phyloP scores from a whole-genome alignment of 2,113 vertebrate species.

The Platichthys flesus region DNA sequence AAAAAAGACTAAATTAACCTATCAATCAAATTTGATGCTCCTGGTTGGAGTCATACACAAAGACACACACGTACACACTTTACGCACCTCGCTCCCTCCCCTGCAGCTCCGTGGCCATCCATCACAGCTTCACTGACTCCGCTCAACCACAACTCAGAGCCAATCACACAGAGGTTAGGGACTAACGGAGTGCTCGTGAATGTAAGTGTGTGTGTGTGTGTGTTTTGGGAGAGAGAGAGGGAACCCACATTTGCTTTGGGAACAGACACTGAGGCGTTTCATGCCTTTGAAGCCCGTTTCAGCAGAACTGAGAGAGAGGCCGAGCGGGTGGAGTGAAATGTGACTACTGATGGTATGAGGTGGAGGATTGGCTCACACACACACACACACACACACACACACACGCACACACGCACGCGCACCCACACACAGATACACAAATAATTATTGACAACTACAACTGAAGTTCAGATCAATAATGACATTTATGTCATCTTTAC shows the following conservation, averaged over 20 bases:
- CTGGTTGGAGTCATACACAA: constrained; percentile 38
- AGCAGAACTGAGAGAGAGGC: constrained; percentile 27
- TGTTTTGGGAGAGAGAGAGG: constrained; percentile 6
- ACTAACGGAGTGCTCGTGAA: constrained; percentile 39
- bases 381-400: background rate
- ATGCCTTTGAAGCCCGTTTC: constrained; percentile 30
- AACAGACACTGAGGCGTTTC: constrained; percentile 31
- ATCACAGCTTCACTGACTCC: constrained; percentile 70
- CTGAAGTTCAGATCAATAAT: background rate
- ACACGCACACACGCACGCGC: background rate
- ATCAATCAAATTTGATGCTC: constrained; percentile 61
- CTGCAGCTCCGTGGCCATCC: constrained; percentile 51
- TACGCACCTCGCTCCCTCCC: constrained; percentile 1
- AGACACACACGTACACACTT: constrained; percentile 14
- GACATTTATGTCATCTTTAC: constrained; percentile 27
- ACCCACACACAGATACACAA: background rate
- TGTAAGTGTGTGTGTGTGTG: constrained; percentile 16
- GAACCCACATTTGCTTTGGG: constrained; percentile 24
- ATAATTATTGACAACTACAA: background rate
- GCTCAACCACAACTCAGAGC: constrained; percentile 66
- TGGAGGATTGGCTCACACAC: constrained; percentile 2
- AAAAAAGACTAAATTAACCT: constrained; percentile 51
- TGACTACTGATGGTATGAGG: constrained; percentile 19
- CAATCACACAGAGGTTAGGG: constrained; percentile 70
- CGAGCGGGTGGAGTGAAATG: constrained; percentile 32